These are phyloP conservation scores for Meiosimyza platycephala DNA, from an alignment of 2,888 invertebrate species.

Conservation along the genomic window DNA sequence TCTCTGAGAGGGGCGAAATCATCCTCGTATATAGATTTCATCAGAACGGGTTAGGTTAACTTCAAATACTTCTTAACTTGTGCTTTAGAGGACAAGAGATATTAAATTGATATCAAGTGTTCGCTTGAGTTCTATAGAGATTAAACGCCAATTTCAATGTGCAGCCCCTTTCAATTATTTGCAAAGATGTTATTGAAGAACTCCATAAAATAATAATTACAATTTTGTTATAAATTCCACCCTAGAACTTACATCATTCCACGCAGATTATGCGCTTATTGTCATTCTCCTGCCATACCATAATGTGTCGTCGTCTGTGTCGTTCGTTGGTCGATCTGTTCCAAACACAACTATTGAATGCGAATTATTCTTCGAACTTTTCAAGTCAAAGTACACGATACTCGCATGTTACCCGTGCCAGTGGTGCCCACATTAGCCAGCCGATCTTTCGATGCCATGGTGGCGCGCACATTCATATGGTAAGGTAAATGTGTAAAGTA, in stretches of 20 bases:
- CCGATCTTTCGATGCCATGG: slow-evolving; percentile 23
- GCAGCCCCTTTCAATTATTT: no score
- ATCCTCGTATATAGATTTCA: no score
- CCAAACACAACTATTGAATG: slow-evolving; percentile 28
- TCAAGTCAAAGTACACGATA: slow-evolving; percentile 32
- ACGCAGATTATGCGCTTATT: slow-evolving; percentile 31
- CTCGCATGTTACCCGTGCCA: slow-evolving; percentile 7
- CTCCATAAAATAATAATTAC: no score
- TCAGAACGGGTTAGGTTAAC: no score
- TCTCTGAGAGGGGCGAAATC: no score
- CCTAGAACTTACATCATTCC: neutral
- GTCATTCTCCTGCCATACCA: slow-evolving; percentile 29
- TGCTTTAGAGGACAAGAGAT: no score
- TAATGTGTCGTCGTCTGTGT: neutral
- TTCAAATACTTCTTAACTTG: no score
- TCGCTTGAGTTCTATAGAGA: no score
- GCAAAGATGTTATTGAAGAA: no score
- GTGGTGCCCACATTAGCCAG: slow-evolving; percentile 30
- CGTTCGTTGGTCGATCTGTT: neutral
- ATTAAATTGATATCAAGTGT: no score
- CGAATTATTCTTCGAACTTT: slow-evolving; percentile 33
- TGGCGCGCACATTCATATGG: neutral
- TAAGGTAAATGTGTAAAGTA: slow-evolving; percentile 32
- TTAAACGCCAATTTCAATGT: no score
- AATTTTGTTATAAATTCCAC: no score